Evolutionary conservation across 2,888 invertebrate species (phyloP), one percentile per base, ranked within the genome.

Genomic region (Campopleginae sp.): DNA sequence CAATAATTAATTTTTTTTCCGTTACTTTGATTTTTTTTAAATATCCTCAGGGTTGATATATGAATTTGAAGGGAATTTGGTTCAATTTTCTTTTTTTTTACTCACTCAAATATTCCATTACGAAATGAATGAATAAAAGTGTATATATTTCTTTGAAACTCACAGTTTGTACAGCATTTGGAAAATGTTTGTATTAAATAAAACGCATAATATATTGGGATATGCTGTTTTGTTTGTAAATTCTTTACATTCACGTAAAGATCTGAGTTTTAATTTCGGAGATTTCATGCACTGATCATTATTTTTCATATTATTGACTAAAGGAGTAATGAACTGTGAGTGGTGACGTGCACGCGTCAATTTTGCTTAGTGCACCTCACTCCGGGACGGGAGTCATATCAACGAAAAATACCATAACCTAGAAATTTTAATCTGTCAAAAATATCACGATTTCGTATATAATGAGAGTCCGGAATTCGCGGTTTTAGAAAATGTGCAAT

Each of bases 381-480:
- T 54, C 58, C 27, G 58, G 19, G 27, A 6, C 27, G 0, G 27
- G 14, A 58, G 58, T 58, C 58, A 14, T 4, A 27, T 27, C 14
- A 58, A 58, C 14, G 27, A 14, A 58, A 54, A 58, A 27, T 1
- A 14, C 27, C 66, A 10, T 66, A 66, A 66, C 38, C 42, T 42
- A 42, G 8, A 63, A 63, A 63, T 12, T 66, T 33, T 42, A 23
- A 42, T 66, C 66, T 66, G 66, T 66, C 66, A 66, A 65, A 65
- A 71, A 54, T 14, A 23, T 54, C 38, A 7, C 33, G 33, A 38
- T 23, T 58, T 5, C 19, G 38, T 2, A 38, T 7, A 38, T 38
- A 14, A 19, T 42, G 66, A 19, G 42, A 66, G 42, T 44, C 19
- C 10, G 38, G 19, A 38, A n/a, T 12, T n/a, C 10, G 19, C 19